Base-by-base conservation (phyloP, 2,797 vertebrate genomes). In the Leptodactylus fallax region DNA sequence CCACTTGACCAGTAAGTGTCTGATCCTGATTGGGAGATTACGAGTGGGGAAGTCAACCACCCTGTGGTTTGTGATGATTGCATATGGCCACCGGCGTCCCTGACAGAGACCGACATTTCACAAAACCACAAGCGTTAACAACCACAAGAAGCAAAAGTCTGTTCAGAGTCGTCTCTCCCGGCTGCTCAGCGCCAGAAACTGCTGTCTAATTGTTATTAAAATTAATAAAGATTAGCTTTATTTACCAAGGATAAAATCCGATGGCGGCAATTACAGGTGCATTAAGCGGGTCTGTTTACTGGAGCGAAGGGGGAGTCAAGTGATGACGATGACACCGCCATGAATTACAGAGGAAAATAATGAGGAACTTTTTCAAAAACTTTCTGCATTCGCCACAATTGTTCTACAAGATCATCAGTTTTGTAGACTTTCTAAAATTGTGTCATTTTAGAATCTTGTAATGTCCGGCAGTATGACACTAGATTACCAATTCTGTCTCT, bases 151-250 rank as follows among this genome's bases (percentile, higher is more conserved):
- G 94, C 92, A 93, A 94, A 60, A 94, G 94, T 95, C 94, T 95
- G 94, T 94, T 95, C 94, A 92, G 93, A 94, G 94, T 94, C 94
- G 90, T 79, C 91, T 90, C 1, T 89, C 90, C 93, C 95, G 95
- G 95, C 69, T 7, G 25, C 69, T 45, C 47, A 51, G 94, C 95
- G 95, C 94, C 94, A 93, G 90, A 92, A 94, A 93, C 94, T 65
- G 81, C 86, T 65, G 49, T 65, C 25, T 76, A 49, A 77, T 83
- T 65, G 23, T 76, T 83, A 77, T 83, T 76, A 78, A 87, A 77
- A 77, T 83, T 55, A 83, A 87, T 67, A 67, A 82, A 82, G 60
- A 25, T 67, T 51, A 16, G 61, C 5, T 27, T 82, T 82, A 67
- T 67, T 67, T 14, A 67, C 9, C 77, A 61, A 17, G 78, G 77